Conservation (phyloP, 2,113 vertebrate genomes). For the Meles meles region DNA sequence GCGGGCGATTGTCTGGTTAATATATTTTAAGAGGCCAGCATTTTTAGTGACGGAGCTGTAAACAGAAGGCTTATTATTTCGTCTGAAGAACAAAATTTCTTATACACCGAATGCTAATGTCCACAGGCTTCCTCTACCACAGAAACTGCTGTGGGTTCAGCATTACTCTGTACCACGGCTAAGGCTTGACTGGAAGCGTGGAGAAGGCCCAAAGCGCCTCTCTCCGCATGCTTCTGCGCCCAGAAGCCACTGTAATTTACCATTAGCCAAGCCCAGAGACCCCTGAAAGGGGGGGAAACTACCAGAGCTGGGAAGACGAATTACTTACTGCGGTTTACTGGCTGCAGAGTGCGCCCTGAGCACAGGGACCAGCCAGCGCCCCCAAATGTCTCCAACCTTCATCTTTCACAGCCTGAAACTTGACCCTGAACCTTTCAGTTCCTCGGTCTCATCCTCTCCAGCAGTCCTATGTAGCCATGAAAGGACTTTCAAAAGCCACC, state of each 20-base stretch:
- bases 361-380: not conserved
- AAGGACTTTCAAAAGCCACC: not conserved
- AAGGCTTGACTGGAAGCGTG: not conserved
- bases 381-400: not conserved
- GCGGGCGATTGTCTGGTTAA: not conserved
- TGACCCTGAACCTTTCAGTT: not conserved
- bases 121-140: not conserved
- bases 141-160: not conserved
- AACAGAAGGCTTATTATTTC: constrained; percentile 31
- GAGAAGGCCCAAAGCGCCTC: too few relatives aligned
- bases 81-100: not conserved
- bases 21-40: constrained; percentile 43
- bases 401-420: not conserved
- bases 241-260: not conserved
- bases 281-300: not conserved
- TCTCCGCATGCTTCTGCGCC: not conserved
- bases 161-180: not conserved
- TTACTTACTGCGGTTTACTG: not conserved
- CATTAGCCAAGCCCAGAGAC: not conserved
- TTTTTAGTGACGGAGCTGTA: constrained; percentile 37
- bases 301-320: not conserved
- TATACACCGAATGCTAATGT: not conserved
- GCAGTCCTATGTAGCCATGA: not conserved
- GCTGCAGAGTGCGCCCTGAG: not conserved
- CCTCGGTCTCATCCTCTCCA: not conserved